phyloP scores from a whole-genome alignment of 2,113 vertebrate genomes.

The Xyliphius kryptos region DNA sequence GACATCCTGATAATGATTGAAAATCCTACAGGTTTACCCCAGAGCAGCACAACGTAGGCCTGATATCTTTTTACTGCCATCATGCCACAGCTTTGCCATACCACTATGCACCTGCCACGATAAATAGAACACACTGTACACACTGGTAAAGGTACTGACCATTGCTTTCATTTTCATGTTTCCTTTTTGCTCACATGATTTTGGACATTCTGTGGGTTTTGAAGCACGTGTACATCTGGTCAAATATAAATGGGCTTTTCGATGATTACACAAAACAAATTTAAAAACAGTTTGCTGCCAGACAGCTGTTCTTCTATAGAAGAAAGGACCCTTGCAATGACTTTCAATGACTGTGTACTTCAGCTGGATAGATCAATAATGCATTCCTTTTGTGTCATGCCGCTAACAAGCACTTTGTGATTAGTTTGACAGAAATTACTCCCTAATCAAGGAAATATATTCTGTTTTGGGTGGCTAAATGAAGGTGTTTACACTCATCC shows the following conservation, averaged over 20 bases:
- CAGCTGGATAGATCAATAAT: constrained; percentile 49
- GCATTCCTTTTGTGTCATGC: constrained; percentile 41
- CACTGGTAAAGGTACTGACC: constrained; percentile 22
- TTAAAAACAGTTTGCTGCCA: constrained; percentile 18
- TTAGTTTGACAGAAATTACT: constrained; percentile 50
- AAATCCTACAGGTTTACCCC: constrained; percentile 35
- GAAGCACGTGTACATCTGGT: constrained; percentile 14
- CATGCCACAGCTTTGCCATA: constrained; percentile 20
- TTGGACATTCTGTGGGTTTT: not conserved
- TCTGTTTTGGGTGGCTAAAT: constrained; percentile 56
- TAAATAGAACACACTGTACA: constrained; percentile 27
- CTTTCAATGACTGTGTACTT: constrained; percentile 28
- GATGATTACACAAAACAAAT: constrained; percentile 17
- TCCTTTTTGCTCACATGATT: not conserved
- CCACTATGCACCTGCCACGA: constrained; percentile 15
- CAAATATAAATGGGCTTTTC: constrained; percentile 3
- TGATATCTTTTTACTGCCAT: constrained; percentile 35
- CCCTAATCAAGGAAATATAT: constrained; percentile 50
- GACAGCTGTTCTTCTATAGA: not conserved
- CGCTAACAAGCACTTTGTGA: constrained; percentile 37
- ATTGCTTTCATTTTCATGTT: not conserved
- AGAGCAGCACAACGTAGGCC: constrained; percentile 27
- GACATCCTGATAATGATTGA: constrained; percentile 36
- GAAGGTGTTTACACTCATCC: constrained; percentile 56
- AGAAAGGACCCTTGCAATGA: constrained; percentile 15